Evolutionary conservation across 2,797 vertebrate species (phyloP).

Genomic region (Remorina albescens): DNA sequence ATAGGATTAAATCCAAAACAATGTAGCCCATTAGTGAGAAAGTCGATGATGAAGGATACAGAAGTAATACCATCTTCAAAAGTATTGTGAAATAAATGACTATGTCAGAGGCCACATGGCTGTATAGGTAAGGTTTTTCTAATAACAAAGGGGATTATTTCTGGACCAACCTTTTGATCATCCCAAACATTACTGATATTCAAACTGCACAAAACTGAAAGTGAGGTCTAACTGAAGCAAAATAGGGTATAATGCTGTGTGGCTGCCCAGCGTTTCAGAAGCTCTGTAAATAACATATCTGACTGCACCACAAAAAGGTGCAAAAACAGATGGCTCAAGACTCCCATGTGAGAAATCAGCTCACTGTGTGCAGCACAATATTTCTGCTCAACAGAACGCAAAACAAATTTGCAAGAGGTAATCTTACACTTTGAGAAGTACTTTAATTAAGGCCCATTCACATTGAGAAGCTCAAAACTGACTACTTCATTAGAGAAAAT

Average conservation of each 20-base stretch:
- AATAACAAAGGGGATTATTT: slow-evolving; percentile 13
- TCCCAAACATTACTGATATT: slow-evolving; percentile 35
- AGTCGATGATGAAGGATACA: slow-evolving; percentile 28
- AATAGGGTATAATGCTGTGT: slow-evolving; percentile 31
- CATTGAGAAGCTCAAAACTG: slow-evolving; percentile 38
- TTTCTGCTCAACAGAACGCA: slow-evolving; percentile 59
- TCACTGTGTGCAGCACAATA: slow-evolving; percentile 42
- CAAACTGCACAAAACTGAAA: slow-evolving; percentile 35
- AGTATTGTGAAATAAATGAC: slow-evolving; percentile 29
- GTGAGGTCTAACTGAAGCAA: slow-evolving; percentile 29
- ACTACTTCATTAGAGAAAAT: slow-evolving; percentile 55
- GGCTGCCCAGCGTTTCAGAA: slow-evolving; percentile 32
- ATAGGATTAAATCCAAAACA: slow-evolving; percentile 67
- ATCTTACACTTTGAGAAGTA: slow-evolving; percentile 47
- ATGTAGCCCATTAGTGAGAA: slow-evolving; percentile 37
- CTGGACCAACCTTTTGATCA: slow-evolving; percentile 2
- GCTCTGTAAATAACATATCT: slow-evolving; percentile 55
- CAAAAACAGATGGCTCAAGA: slow-evolving; percentile 66
- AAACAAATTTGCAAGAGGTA: slow-evolving; percentile 56
- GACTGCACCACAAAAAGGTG: slow-evolving; percentile 32
- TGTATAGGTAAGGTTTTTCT: slow-evolving; percentile 8
- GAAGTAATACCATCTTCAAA: slow-evolving; percentile 36
- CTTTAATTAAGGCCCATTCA: slow-evolving; percentile 68
- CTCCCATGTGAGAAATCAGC: slow-evolving; percentile 58
- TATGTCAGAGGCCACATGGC: background rate